Percentiles rank a stretch among this genome's conserved stretches.
Conservation (phyloP, 2,888 invertebrate species). For the Drosophila parthenogenetica region DNA sequence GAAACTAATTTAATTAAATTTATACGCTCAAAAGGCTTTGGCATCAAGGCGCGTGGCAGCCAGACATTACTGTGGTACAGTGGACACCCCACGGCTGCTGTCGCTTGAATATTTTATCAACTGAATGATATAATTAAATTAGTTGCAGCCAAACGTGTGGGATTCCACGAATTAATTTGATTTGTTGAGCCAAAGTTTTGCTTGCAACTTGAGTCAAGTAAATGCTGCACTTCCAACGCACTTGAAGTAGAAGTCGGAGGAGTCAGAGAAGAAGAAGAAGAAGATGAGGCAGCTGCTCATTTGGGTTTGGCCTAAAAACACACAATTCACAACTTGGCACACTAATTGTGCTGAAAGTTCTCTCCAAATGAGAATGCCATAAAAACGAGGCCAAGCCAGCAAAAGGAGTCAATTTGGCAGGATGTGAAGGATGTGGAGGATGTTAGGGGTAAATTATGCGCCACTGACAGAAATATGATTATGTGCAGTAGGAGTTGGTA, state of each 20-base stretch:
- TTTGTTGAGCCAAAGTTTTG: background rate
- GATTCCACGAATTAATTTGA: slow-evolving; percentile 24
- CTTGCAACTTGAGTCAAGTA: background rate
- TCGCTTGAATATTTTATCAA: slow-evolving; percentile 28
- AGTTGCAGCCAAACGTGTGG: slow-evolving; percentile 40
- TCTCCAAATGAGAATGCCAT: slow-evolving; percentile 48
- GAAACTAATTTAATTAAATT: slow-evolving; percentile 66
- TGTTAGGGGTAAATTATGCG: background rate
- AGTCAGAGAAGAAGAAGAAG: background rate
- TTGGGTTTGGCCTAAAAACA: slow-evolving; percentile 66
- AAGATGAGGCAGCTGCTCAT: slow-evolving; percentile 20
- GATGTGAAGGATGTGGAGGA: background rate
- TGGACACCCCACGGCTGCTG: slow-evolving; percentile 22
- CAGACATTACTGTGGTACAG: background rate
- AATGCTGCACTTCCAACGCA: background rate
- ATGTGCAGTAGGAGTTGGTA: slow-evolving; percentile 47
- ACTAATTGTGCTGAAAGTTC: slow-evolving; percentile 66
- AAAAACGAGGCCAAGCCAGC: slow-evolving; percentile 53
- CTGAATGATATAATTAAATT: slow-evolving; percentile 56
- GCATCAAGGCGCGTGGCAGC: slow-evolving; percentile 43
- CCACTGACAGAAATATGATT: slow-evolving; percentile 57
- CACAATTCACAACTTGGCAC: slow-evolving; percentile 66
- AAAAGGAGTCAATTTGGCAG: slow-evolving; percentile 50
- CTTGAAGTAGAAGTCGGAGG: background rate
- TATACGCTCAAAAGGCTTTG: slow-evolving; percentile 60